These are phyloP conservation scores for Eulemur mongoz DNA, from an alignment of 2,797 vertebrate species.

Conservation along the genomic window DNA sequence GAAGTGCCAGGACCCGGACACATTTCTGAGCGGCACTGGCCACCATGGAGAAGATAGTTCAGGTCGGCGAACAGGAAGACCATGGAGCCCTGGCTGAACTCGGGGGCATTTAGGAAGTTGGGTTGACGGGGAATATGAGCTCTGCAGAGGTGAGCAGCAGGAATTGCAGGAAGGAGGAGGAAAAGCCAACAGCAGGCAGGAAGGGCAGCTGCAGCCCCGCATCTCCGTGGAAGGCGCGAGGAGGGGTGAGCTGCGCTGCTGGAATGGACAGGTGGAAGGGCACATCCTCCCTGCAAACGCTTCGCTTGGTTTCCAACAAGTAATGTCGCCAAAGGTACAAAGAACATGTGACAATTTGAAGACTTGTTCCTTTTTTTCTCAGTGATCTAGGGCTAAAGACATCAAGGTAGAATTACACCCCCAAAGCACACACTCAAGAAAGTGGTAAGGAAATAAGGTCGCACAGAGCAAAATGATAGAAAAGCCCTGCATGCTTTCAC, in stretches of 20 bases:
- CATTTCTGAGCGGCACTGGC: neutral
- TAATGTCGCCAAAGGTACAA: neutral
- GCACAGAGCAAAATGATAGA: neutral
- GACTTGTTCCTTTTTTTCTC: neutral
- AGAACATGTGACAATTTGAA: neutral
- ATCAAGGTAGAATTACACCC: neutral
- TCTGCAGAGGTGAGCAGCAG: neutral
- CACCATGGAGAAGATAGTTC: neutral
- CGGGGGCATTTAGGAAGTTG: no score
- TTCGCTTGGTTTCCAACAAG: neutral
- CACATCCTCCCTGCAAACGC: neutral
- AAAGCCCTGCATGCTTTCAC: neutral
- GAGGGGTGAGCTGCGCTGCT: neutral
- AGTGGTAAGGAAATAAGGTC: neutral
- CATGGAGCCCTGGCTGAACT: no score
- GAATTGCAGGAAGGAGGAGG: neutral
- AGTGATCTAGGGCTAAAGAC: neutral
- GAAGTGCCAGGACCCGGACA: neutral
- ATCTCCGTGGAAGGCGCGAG: neutral
- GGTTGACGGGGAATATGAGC: no score
- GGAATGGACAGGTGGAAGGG: accelerated
- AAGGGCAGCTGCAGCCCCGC: neutral
- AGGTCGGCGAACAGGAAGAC: accelerated
- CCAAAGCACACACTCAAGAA: neutral
- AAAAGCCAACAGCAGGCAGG: neutral